Evolutionary conservation across 1,140 invertebrate species (phyloP), one percentile per base, ranked within the genome.

Genomic region (Eumaeus atala): DNA sequence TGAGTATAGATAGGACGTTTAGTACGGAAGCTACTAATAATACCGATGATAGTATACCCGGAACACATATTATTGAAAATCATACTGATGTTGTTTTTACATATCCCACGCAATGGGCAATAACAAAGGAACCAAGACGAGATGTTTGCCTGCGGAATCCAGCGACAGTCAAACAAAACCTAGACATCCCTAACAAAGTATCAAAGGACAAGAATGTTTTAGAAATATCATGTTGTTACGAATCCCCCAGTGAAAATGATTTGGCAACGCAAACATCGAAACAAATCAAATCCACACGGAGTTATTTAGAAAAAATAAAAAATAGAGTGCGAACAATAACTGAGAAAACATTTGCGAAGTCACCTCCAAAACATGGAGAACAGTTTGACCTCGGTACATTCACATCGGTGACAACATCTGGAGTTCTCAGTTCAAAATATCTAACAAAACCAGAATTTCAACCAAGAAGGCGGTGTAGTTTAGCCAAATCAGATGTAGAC

Each of bases 1-100:
- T 94, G 90, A 94, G 94, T 68, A 97, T 97, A 64, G 95, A 96
- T 66, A 90, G 91, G 62, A 91, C 92, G 38, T 95, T 95, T 80
- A 76, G 73, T 44, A 60, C 71, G 7, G 62, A 80, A 58, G 59
- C 76, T 16, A 59, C 76, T 9, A 67, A 72, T 56, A 68, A 80
- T 40, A 66, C 72, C 17, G 71, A 82, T 42, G 70, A 84, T 34
- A 68, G 74, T 2, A 54, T 87, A 17, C 70, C 67, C 42, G 79
- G 65, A 62, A 55, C 11, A 12, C 51, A 53, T 7, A 70, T 48
- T 21, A 53, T 59, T 17, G 79, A 80, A 48, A 68, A 54, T 38
- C 77, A 84, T 47, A 79, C 83, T n/a, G 84, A 84, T 38, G 34
- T 85, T 33, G 67, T 85, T 9, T 84, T 87, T 58, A 82, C 85